Base-by-base conservation (phyloP, 2,797 vertebrate species). In the Tiaroga cobitis region DNA sequence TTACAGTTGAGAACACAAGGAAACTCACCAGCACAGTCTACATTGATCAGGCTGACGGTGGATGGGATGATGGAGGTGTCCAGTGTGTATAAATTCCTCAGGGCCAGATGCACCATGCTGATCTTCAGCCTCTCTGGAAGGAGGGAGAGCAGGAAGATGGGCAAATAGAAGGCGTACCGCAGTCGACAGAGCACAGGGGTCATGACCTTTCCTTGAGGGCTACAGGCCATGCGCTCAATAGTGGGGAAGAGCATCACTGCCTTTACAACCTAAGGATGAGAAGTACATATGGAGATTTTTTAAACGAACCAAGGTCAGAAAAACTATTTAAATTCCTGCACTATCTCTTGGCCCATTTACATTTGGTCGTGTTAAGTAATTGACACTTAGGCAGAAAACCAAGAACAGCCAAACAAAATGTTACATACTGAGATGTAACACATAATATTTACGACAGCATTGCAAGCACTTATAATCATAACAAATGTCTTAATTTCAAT, bases 231-330 rank as follows among this genome's bases (percentile, higher is more conserved):
- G 29, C 96, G 96, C 87, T 99, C 98, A 2, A 99, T 99, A 0
- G 98, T 98, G 0, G 98, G 98, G 88, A 99, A 99, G 46, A 99
- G 94, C 95, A 98, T 92, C 89, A 98, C 88, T 0, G 96, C 93
- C 91, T 96, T 98, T 32, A 96, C 67, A 65, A 99, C 92, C 98
- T 99, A 92, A 0, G 82, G 3, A 82, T 5, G 41, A 83, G 24
- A 72, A 75, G 63, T 24, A 46, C 5, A 63, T 39, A 78, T 26
- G 24, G 80, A 75, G 75, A 8, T 41, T 65, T 26, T 49, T 73
- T 15, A 26, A 11, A 49, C 2, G 3, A 51, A 18, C 19, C 4
- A 16, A 1, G 51, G 18, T 24, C 16, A 72, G 75, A 34, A 65
- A 43, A 69, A 82, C 70, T 78, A 65, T 65, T 43, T 65, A 3